Percentiles rank a stretch among this genome's conserved stretches.
These are phyloP conservation scores for Pluvianellus socialis DNA, from an alignment of 2,113 vertebrate genomes.

Conservation along the genomic window DNA sequence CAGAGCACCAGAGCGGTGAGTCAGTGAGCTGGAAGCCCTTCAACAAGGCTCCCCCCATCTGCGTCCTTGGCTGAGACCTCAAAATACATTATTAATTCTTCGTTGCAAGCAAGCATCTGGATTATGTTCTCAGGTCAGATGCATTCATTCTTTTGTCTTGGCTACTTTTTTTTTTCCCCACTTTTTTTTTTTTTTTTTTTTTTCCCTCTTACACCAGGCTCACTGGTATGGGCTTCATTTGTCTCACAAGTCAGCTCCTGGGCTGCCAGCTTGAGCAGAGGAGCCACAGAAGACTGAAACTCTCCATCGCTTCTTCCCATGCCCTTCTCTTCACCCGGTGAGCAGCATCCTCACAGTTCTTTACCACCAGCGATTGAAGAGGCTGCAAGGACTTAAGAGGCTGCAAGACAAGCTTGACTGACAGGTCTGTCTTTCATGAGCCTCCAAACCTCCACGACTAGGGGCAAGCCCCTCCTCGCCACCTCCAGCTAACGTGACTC, in stretches of 20 bases:
- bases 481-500: background rate
- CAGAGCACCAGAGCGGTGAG: background rate
- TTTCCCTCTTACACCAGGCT: background rate
- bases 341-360: background rate
- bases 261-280: background rate
- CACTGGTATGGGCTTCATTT: background rate
- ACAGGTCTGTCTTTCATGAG: background rate
- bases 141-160: background rate
- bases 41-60: background rate
- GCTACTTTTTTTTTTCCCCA: background rate
- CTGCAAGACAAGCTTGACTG: background rate
- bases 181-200: background rate
- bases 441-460: background rate
- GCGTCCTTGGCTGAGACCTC: background rate
- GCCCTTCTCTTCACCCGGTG: background rate
- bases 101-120: background rate
- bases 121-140: background rate
- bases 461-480: background rate
- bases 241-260: background rate
- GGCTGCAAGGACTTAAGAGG: background rate
- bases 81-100: background rate
- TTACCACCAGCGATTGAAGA: background rate
- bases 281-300: background rate
- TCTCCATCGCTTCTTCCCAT: background rate
- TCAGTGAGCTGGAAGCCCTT: slow-evolving; percentile 14